These are phyloP conservation scores for Nyctibius bracteatus DNA, from an alignment of 2,113 vertebrate species.

Conservation along the genomic window DNA sequence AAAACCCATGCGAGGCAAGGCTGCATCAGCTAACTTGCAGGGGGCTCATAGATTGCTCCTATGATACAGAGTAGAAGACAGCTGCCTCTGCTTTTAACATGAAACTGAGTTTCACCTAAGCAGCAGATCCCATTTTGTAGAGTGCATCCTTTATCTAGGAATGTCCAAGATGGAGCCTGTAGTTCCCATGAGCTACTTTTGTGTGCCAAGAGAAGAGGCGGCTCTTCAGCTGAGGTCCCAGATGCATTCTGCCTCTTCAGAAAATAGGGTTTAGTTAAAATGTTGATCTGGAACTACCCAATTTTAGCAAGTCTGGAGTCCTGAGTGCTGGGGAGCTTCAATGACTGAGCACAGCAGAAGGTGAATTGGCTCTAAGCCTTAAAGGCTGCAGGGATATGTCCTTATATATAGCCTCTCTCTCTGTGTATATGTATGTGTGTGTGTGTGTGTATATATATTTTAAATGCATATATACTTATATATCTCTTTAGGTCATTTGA, in stretches of 20 bases:
- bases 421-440: background rate
- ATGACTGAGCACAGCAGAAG: conserved; percentile 9
- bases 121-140: background rate
- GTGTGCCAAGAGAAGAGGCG: background rate
- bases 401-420: background rate
- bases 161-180: background rate
- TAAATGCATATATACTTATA: background rate
- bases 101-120: background rate
- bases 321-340: background rate
- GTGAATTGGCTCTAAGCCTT: background rate
- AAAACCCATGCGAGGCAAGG: background rate
- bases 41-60: background rate
- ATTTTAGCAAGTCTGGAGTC: conserved; percentile 21
- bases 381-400: background rate
- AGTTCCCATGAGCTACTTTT: background rate
- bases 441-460: background rate
- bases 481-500: background rate
- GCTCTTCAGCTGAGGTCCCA: background rate
- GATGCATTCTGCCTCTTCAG: background rate
- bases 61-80: background rate
- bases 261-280: background rate
- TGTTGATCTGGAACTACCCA: background rate
- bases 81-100: background rate
- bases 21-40: background rate
- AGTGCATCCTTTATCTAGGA: background rate